Base-by-base conservation (phyloP, 2,888 invertebrate genomes). In the Callyntrura guangdongensis region DNA sequence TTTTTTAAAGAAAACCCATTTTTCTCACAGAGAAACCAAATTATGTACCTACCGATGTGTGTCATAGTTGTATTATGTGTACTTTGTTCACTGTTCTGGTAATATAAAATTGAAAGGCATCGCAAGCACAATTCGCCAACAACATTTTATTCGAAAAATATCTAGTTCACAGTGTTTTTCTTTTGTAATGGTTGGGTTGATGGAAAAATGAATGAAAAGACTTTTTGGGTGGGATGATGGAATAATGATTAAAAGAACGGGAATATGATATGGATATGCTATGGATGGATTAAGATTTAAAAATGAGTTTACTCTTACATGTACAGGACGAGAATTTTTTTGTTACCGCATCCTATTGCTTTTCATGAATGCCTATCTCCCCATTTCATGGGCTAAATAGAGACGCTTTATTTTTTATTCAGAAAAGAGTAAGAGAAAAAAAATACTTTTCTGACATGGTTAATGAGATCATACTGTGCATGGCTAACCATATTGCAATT, bases 381-480 rank as follows among this genome's bases (percentile, higher is more conserved):
- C 11, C n/a, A n/a, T 47, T 47, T 47, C 11, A 47, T 8, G 11
- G 45, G 69, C 8, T 45, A n/a, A 72, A 72, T 45, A 45, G 45
- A 45, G 69, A 17, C n/a, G 69, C 27, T 67, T 67, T 27, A 45
- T 72, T 36, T 22, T 45, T 64, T 8, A 17, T 61, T n/a, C 64
- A 25, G 11, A 27, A 64, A n/a, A n/a, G n/a, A n/a, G n/a, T n/a
- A n/a, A n/a, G n/a, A n/a, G n/a, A n/a, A n/a, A n/a, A n/a, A n/a
- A 17, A 12, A 59, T 11, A 59, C 17, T 5, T 47, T 82, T 87
- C 82, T 81, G 82, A 72, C 82, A 82, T 88, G 88, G 88, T 82
- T 72, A 82, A 88, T 82, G 72, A 72, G 88, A 88, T 82, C 88
- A 82, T 56, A 88, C 88, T 82, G 82, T 20, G 82, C 77, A 77